Evolutionary conservation across 1,140 invertebrate species (phyloP).

Genomic region (Diabrotica undecimpunctata): DNA sequence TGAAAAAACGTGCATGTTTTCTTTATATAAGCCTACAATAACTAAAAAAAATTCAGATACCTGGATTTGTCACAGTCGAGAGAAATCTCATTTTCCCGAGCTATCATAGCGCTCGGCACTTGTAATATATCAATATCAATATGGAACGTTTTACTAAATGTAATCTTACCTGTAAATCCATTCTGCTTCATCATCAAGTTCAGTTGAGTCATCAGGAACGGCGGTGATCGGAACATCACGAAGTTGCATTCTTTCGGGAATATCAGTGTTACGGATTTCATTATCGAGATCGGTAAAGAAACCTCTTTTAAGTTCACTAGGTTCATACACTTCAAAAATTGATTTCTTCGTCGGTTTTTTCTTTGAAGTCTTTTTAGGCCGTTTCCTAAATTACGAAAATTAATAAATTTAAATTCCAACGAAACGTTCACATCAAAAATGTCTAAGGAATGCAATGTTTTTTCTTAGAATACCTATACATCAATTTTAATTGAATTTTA

Average conservation of each 20-base stretch:
- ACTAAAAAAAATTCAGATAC: no score
- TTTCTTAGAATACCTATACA: background rate
- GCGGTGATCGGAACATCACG: conserved; percentile 81
- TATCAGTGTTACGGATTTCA: conserved; percentile 83
- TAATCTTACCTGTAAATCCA: conserved; percentile 83
- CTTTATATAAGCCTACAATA: no score
- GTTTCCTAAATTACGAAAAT: conserved; percentile 41
- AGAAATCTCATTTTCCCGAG: no score
- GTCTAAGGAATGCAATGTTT: conserved; percentile 6
- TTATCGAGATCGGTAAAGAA: conserved; percentile 95
- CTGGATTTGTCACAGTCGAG: no score
- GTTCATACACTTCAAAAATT: conserved; percentile 95
- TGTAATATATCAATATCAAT: no score
- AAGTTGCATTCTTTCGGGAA: conserved; percentile 90
- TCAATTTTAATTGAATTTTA: no score
- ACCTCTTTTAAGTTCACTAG: conserved; percentile 92
- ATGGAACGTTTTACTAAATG: no score
- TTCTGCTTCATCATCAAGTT: conserved; percentile 90
- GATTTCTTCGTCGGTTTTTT: conserved; percentile 83
- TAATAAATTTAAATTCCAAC: background rate
- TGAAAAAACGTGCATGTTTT: no score
- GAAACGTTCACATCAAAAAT: background rate
- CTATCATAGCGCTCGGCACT: no score
- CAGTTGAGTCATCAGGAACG: conserved; percentile 77
- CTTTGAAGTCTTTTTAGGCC: conserved; percentile 67